These are phyloP conservation scores for Pipistrellus pipistrellus DNA, from an alignment of 2,797 vertebrate genomes.

Conservation along the genomic window DNA sequence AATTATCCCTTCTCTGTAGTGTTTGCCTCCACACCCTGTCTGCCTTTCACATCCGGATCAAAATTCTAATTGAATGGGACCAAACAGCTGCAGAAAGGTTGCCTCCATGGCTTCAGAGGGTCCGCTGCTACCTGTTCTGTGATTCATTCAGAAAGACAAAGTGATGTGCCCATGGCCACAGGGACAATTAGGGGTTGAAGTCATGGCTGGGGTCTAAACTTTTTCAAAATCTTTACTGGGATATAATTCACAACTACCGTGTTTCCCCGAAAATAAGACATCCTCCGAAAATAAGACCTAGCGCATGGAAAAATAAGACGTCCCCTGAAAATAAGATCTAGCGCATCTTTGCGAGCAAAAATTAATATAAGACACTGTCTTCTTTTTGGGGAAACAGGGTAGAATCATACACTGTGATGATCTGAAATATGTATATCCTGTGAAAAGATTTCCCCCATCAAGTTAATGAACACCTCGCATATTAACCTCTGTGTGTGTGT, in stretches of 20 bases:
- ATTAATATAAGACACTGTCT: too few species aligned
- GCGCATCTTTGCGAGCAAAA: too few species aligned
- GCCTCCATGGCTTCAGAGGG: background rate
- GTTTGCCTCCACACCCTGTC: background rate
- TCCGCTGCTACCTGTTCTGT: background rate
- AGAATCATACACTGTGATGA: background rate
- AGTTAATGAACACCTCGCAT: background rate
- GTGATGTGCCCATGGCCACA: fast-evolving
- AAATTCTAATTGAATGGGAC: background rate
- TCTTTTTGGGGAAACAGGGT: too few species aligned
- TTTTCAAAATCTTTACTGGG: background rate
- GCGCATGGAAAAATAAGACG: too few species aligned
- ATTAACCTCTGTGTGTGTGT: background rate
- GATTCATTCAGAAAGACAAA: background rate
- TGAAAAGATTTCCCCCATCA: background rate
- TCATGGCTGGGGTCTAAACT: background rate
- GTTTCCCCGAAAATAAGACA: too few species aligned
- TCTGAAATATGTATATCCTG: background rate
- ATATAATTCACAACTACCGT: background rate
- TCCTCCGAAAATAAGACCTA: too few species aligned
- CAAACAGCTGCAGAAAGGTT: background rate
- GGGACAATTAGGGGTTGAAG: background rate
- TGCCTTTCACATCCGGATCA: constrained; percentile 5
- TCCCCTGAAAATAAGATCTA: too few species aligned
- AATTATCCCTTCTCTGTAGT: background rate